phyloP scores from a whole-genome alignment of 2,888 invertebrate species.

The Oscheius myriophilus region DNA sequence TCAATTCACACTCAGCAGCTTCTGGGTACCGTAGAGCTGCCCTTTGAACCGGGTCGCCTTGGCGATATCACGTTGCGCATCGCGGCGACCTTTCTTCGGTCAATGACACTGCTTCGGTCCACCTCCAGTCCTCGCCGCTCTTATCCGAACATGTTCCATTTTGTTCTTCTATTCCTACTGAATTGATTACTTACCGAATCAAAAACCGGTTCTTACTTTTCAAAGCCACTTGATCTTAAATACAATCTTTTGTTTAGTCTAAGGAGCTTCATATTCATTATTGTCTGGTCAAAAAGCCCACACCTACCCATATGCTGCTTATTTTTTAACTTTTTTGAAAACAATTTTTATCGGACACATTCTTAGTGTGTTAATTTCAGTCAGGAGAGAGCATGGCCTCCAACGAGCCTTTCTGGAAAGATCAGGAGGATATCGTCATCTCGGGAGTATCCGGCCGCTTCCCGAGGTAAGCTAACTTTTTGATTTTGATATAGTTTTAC shows the following conservation, averaged over 20 bases:
- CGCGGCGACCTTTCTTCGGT: conserved; percentile 32
- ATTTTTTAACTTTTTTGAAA: neutral
- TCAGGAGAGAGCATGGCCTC: conserved; percentile 33
- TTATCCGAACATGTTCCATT: neutral
- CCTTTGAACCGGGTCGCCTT: conserved; percentile 32
- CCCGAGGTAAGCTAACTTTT: conserved; percentile 76
- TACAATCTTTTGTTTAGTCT: too few relatives aligned
- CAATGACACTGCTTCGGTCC: conserved; percentile 28
- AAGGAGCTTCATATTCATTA: too few relatives aligned
- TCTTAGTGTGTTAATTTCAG: conserved; percentile 10
- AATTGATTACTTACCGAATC: conserved; percentile 6
- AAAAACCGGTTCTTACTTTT: conserved; percentile 10
- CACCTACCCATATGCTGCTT: neutral
- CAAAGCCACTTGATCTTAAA: neutral
- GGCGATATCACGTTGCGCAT: conserved; percentile 29
- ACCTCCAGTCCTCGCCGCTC: conserved; percentile 24
- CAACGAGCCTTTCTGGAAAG: conserved; percentile 66
- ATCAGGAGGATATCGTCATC: conserved; percentile 73
- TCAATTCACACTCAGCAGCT: conserved; percentile 14
- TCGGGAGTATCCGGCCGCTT: conserved; percentile 77
- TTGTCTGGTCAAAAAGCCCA: too few relatives aligned
- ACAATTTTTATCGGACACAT: neutral
- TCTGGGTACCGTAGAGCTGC: conserved; percentile 24
- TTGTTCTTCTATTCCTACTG: neutral
- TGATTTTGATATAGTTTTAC: conserved; percentile 1